Percentiles rank a stretch among this genome's conserved stretches.
These are phyloP conservation scores for Drosophila colorata DNA, from an alignment of 2,888 invertebrate species.

Conservation along the genomic window DNA sequence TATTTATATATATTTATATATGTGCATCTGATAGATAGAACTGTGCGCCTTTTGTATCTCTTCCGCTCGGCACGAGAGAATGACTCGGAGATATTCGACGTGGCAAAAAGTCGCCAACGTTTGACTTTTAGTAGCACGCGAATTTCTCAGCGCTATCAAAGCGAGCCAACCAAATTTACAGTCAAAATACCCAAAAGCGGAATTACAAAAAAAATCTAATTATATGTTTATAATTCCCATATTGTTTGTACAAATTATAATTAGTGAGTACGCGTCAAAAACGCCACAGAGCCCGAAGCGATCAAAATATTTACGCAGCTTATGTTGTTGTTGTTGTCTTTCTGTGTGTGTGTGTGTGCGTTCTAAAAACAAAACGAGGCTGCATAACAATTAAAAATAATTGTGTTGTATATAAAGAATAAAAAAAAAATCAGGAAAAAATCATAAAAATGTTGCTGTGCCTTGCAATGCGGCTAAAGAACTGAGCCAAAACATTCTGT, in stretches of 20 bases:
- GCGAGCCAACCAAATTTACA: slow-evolving; percentile 48
- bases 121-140: slow-evolving; percentile 78
- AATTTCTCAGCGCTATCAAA: slow-evolving; percentile 73
- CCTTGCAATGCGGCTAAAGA: slow-evolving; percentile 42
- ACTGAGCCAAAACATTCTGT: slow-evolving; percentile 43
- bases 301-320: slow-evolving; percentile 49
- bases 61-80: slow-evolving; percentile 41
- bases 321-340: slow-evolving; percentile 9
- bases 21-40: slow-evolving; percentile 45
- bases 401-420: slow-evolving; percentile 45
- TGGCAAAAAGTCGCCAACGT: slow-evolving; percentile 79
- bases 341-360: slow-evolving; percentile 19
- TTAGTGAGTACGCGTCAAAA: slow-evolving; percentile 72
- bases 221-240: slow-evolving; percentile 77
- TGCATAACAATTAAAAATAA: slow-evolving; percentile 65
- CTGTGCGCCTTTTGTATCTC: slow-evolving; percentile 49
- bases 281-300: slow-evolving; percentile 20
- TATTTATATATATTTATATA: slow-evolving; percentile 20
- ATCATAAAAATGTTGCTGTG: slow-evolving; percentile 51
- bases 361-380: slow-evolving; percentile 59
- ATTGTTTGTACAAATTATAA: slow-evolving; percentile 74
- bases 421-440: slow-evolving; percentile 22
- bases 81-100: slow-evolving; percentile 51
- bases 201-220: slow-evolving; percentile 57
- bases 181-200: slow-evolving; percentile 49